Percentiles rank a stretch among this genome's conserved stretches.
Evolutionary conservation across 2,797 vertebrate species (phyloP).

Genomic region (Oophaga sylvatica): DNA sequence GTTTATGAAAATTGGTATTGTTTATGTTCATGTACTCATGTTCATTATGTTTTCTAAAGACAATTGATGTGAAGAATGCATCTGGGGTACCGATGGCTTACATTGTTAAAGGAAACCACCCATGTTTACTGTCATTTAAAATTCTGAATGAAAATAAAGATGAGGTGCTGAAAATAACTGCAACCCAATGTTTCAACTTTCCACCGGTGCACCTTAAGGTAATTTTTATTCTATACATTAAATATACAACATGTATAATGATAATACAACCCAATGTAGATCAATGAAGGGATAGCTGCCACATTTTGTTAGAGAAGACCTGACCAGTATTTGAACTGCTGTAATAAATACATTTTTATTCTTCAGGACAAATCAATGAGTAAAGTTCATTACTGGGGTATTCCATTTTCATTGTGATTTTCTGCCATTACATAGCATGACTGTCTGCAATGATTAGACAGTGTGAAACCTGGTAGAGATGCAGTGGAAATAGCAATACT

Average conservation of each 20-base stretch:
- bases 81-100: background rate
- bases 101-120: background rate
- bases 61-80: background rate
- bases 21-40: background rate
- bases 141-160: background rate
- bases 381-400: too few species aligned
- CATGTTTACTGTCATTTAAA: background rate
- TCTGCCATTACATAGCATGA: too few species aligned
- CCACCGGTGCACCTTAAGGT: background rate
- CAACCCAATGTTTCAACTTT: background rate
- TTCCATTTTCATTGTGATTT: too few species aligned
- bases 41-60: background rate
- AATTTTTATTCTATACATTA: background rate
- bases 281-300: too few species aligned
- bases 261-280: too few species aligned
- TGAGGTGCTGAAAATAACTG: background rate
- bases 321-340: too few species aligned
- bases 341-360: too few species aligned
- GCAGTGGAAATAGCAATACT: too few species aligned
- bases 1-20: background rate
- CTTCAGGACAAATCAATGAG: too few species aligned
- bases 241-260: background rate
- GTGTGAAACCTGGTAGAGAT: too few species aligned
- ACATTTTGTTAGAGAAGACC: too few species aligned
- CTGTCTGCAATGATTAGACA: too few species aligned